Base-by-base conservation (phyloP, 2,113 vertebrate genomes). In the Platichthys flesus region DNA sequence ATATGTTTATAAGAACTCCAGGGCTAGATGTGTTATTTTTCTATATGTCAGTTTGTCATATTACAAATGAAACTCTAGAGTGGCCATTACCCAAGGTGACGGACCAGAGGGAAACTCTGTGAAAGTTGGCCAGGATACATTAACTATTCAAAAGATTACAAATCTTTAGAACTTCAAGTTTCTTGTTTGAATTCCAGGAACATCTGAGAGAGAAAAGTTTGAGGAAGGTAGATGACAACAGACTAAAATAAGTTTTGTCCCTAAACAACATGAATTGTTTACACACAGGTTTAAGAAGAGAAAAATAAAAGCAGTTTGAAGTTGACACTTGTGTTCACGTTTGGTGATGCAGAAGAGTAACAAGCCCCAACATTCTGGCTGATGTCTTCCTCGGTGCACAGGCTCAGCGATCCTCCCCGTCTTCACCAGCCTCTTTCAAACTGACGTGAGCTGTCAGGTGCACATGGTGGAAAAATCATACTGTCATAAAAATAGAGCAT, bases 1-100 rank as follows among this genome's bases (percentile, higher is more conserved):
- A 81, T 83, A 63, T 71, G 59, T 63, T 51, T 31, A 31, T 31
- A 31, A 31, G 31, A 31, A 31, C 31, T 31, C 5, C 55, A 26
- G 21, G 15, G 56, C 5, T 54, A 54, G 14, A 16, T 35, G 13
- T 28, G 13, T 58, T 58, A 24, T 28, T 9, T 20, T 26, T 35
- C 2, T 10, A 9, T 31, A 28, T 20, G 35, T 35, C 37, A 18
- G 18, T 40, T 40, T 5, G 40, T 21, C 51, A 2, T n/a, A 57
- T 57, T 54, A 20, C n/a, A 12, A 4, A 57, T 16, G 56, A 5
- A 24, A 8, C 26, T 13, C 14, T 4, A 28, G 8, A 58, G 14
- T 28, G 15, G 14, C 24, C 15, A 31, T 58, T 28, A 58, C 21
- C 54, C 54, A 56, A 56, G 54, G 54, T 24, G 21, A 56, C 26